A percentile compares a stretch with the other conserved stretches of the same genome.
Conservation (phyloP, 2,113 vertebrate genomes). For the Toxotes chatareus region DNA sequence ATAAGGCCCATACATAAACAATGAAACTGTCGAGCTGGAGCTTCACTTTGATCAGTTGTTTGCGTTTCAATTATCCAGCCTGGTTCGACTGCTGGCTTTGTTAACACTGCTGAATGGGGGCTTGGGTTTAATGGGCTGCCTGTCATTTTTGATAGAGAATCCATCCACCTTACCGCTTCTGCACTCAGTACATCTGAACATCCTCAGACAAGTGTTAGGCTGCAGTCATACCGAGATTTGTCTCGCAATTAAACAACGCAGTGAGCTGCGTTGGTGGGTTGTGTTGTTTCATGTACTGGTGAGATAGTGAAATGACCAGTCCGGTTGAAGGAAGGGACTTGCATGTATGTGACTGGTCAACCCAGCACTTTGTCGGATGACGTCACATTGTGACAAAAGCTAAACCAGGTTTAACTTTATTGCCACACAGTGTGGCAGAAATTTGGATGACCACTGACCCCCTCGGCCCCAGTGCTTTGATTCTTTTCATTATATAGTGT, state of each 20-base stretch:
- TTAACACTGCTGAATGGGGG: constrained; percentile 41
- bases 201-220: neutral
- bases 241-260: neutral
- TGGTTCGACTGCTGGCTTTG: constrained; percentile 55
- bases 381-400: too few relatives aligned
- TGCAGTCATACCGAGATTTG: neutral
- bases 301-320: neutral
- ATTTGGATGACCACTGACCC: too few relatives aligned
- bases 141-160: constrained; percentile 59
- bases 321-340: neutral
- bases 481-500: too few relatives aligned
- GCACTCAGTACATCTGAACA: constrained; percentile 1
- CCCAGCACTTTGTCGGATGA: neutral
- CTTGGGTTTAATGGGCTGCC: constrained; percentile 50
- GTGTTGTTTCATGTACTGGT: neutral
- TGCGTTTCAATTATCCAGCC: constrained; percentile 79
- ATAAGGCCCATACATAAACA: constrained; percentile 80
- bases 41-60: constrained; percentile 81
- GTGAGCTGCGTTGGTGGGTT: neutral
- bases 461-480: too few relatives aligned
- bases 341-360: neutral
- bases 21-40: constrained; percentile 75
- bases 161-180: constrained; percentile 16
- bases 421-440: too few relatives aligned
- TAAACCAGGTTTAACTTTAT: too few relatives aligned